Evolutionary conservation across 2,113 vertebrate species (phyloP), one percentile per base, ranked within the genome.

Genomic region (Nanorana parkeri): DNA sequence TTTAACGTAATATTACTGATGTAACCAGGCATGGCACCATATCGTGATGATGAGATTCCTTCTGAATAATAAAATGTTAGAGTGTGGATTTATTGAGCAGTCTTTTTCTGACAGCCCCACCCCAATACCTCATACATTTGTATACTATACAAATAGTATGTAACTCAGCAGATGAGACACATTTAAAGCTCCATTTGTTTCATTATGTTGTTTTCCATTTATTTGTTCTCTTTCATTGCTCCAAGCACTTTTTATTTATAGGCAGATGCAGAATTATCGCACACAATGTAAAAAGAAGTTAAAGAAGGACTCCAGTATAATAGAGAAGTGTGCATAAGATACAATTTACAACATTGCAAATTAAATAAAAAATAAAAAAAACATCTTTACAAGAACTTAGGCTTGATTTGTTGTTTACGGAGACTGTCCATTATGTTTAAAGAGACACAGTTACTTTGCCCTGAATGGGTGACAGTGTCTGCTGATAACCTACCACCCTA

Each of bases 1-100:
- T 26, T 54, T 83, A 66, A 83, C 65, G 47, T 15, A 72, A 72
- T 24, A 36, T 81, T 58, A 83, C 5, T 74, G 24, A 81, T 72
- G 20, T 58, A 84, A 76, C 66, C 81, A 69, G 75, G 5, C 17
- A 26, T 36, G 24, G 51, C 13, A 29, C 47, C 26, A 52, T 78
- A 69, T 41, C 29, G 78, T 47, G 28, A 74, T 17, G 16, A 3
- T 13, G 4, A 56, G 15, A 19, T 29, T 63, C 16, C 28, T 19
- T 23, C 23, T 55, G 23, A 82, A 41, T 51, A 52, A 26, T 47
- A 68, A 28, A 51, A 56, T 55, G 36, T 21, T 71, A 51, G 54
- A 73, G 36, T 3, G 60, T 63, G 5, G 1, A 16, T 5, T 26
- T 20, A 23, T 11, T 41, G 17, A 20, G 26, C 81, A 60, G 65